Evolutionary conservation across 2,888 invertebrate species (phyloP).

Genomic region (Diaperis boleti): DNA sequence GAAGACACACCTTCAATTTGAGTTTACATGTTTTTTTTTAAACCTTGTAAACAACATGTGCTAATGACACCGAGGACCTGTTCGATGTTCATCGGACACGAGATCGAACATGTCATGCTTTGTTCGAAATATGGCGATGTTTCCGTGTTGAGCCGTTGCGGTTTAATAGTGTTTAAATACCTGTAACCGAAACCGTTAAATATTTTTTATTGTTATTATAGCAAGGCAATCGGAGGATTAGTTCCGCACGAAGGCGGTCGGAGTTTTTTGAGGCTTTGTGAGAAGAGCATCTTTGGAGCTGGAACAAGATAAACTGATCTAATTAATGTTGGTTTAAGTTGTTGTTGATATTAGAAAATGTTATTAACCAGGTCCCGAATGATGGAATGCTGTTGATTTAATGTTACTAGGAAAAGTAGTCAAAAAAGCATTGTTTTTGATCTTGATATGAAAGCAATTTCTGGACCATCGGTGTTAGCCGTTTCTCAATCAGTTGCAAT

Average conservation of each 20-base stretch:
- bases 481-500: no score
- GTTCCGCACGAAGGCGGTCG: conserved; percentile 20
- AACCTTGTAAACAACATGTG: conserved; percentile 3
- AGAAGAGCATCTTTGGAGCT: no score
- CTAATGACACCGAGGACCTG: not conserved
- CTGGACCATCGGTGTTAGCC: no score
- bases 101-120: conserved; percentile 1
- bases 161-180: conserved; percentile 14
- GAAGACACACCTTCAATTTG: conserved; percentile 7
- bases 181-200: conserved; percentile 13
- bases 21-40: not conserved
- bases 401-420: no score
- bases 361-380: no score
- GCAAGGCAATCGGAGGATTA: conserved; percentile 7
- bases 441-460: no score
- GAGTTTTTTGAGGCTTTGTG: no score
- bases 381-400: no score
- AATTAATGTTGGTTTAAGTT: no score
- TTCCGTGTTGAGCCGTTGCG: conserved; percentile 12
- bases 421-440: no score
- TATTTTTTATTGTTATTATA: conserved; percentile 2
- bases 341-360: no score
- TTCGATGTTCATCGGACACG: not conserved
- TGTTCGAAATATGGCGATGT: conserved; percentile 5
- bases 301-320: no score